Evolutionary conservation across 2,888 invertebrate genomes (phyloP).

Genomic region (Cataglyphis altisquamis): DNA sequence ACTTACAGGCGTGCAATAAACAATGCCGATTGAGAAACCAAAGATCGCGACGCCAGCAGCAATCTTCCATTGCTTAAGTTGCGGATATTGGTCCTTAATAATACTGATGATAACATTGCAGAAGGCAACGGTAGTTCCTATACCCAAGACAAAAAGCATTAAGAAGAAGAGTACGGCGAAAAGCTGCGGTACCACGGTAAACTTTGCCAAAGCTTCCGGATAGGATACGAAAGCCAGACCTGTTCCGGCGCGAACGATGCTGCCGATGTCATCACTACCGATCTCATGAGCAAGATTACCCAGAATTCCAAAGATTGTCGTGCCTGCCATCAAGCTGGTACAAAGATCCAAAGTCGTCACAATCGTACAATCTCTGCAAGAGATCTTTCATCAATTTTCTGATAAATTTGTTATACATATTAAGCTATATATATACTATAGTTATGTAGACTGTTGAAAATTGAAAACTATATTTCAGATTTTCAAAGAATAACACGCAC

Average conservation of each 20-base stretch:
- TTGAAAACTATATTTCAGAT: too few species aligned
- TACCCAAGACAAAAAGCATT: constrained; percentile 92
- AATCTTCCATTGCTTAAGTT: constrained; percentile 88
- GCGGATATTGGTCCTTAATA: constrained; percentile 90
- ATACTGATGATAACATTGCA: constrained; percentile 91
- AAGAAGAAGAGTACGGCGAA: constrained; percentile 93
- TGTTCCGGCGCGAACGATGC: constrained; percentile 92
- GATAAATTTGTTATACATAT: not conserved
- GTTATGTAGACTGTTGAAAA: not conserved
- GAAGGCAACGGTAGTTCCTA: constrained; percentile 92
- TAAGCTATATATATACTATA: too few species aligned
- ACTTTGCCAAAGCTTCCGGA: constrained; percentile 93
- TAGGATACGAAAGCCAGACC: constrained; percentile 95
- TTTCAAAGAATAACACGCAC: constrained; percentile 78
- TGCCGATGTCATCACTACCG: constrained; percentile 88
- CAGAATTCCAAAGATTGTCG: constrained; percentile 94
- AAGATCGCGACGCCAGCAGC: constrained; percentile 87
- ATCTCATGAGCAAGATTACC: constrained; percentile 92
- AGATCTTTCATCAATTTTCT: not conserved
- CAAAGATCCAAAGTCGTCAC: constrained; percentile 94
- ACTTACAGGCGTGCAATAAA: constrained; percentile 88
- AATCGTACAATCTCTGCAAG: constrained; percentile 90
- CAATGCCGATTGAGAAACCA: constrained; percentile 90
- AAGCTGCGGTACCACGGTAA: constrained; percentile 91
- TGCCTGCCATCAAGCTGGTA: constrained; percentile 93